Base-by-base conservation (phyloP, 2,113 vertebrate species). In the Oreochromis aureus region DNA sequence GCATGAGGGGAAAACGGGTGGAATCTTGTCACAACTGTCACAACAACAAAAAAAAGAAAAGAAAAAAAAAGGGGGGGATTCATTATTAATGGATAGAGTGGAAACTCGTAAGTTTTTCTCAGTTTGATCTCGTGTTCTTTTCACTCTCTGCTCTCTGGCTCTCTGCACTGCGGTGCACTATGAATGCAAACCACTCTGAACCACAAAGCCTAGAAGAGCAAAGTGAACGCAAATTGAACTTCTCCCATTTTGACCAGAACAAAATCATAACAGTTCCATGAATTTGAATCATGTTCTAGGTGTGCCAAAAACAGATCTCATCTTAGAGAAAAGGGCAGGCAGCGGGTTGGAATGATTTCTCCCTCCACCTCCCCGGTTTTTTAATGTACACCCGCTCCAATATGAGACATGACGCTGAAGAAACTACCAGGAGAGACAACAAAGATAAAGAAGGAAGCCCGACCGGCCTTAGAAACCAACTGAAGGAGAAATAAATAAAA, bases 1-100 rank as follows among this genome's bases (percentile, higher is more conserved):
- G 71, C 56, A 6, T 69, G 36, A 73, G 7, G 83, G 24, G 11
- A 58, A 48, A 58, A 41, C 41, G 63, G 56, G 59, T 81, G 48
- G 44, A 88, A 80, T 73, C 63, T 39, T 69, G 19, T 69, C 86
- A 59, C 27, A 76, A 56, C 59, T 44, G 90, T 84, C 87, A 93
- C 78, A 92, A 85, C 58, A 83, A 66, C 61, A 69, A 39, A 6
- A 69, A 39, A 13, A 36, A 39, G 39, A 8, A 39, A 7, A 13
- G n/a, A 5, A 61, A 16, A 19, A 66, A 78, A 79, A 71, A 61
- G 6, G 10, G 6, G 7, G 18, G 12, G 18, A 89, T 87, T 84
- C 19, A 89, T 89, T 87, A 90, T 85, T 86, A 91, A 92, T 83
- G 56, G 79, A 82, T 79, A 27, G 73, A 86, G 51, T 9, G 12